Conservation (phyloP, 1,140 invertebrate genomes). For the Calephelis virginiensis region DNA sequence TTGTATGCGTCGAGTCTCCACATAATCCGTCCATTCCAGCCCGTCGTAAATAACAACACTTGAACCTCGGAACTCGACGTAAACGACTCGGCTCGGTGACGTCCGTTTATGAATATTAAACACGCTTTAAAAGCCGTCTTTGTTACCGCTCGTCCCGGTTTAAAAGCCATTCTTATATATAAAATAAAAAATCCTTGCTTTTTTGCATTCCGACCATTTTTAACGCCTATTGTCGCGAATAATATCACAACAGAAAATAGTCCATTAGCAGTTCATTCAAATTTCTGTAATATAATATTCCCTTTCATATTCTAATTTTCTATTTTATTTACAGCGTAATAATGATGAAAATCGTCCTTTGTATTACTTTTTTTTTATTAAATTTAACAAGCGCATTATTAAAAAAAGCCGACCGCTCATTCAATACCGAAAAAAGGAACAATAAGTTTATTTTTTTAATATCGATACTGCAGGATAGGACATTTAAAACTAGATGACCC, state of each 20-base stretch:
- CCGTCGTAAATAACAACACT: constrained; percentile 9
- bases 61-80: not conserved
- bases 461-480: too few relatives aligned
- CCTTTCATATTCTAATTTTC: not conserved
- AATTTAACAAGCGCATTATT: too few relatives aligned
- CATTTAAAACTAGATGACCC: too few relatives aligned
- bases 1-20: not conserved
- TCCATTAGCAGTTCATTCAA: constrained; percentile 13
- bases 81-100: constrained; percentile 3
- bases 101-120: constrained; percentile 16
- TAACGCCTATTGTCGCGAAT: constrained; percentile 6
- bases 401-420: too few relatives aligned
- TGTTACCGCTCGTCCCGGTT: not conserved
- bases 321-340: not conserved
- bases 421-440: too few relatives aligned
- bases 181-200: constrained; percentile 14
- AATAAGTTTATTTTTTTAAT: too few relatives aligned
- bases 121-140: constrained; percentile 11
- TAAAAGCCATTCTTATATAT: constrained; percentile 11
- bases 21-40: not conserved
- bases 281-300: not conserved
- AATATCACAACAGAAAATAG: constrained; percentile 2
- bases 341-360: not conserved
- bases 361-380: too few relatives aligned
- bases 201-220: constrained; percentile 5